Percentiles rank a stretch among this genome's conserved stretches.
phyloP scores from a whole-genome alignment of 2,113 vertebrate genomes.

The Gavialis gangeticus region DNA sequence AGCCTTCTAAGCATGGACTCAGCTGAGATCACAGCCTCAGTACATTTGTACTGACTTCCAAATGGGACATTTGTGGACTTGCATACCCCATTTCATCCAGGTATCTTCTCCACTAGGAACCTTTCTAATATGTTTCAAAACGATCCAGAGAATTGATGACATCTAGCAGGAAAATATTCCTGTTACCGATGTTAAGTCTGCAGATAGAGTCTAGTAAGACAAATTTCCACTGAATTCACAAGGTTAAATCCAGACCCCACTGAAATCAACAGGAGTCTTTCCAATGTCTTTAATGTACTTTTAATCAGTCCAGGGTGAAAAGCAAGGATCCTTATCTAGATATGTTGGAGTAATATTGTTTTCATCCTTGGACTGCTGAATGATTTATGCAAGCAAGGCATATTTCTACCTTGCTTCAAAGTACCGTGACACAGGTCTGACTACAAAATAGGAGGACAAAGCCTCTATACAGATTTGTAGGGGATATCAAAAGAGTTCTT shows the following conservation, averaged over 20 bases:
- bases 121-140: not conserved
- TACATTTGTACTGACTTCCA: rapidly evolving
- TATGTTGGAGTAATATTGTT: not conserved
- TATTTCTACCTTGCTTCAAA: not conserved
- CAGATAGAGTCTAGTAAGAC: not conserved
- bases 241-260: not conserved
- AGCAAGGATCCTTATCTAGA: not conserved
- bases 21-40: conserved; percentile 14
- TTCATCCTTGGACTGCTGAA: rapidly evolving
- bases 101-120: not conserved
- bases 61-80: rapidly evolving
- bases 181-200: rapidly evolving
- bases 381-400: not conserved
- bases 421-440: not conserved
- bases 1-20: not conserved
- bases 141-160: rapidly evolving
- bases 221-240: not conserved
- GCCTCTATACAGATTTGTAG: not conserved
- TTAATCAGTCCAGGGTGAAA: not conserved
- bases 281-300: not conserved
- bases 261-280: not conserved
- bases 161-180: not conserved
- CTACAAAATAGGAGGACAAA: not conserved
- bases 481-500: not conserved
- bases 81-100: rapidly evolving